Evolutionary conservation across 2,888 invertebrate species (phyloP).

Genomic region (Dinocampus coccinellae): DNA sequence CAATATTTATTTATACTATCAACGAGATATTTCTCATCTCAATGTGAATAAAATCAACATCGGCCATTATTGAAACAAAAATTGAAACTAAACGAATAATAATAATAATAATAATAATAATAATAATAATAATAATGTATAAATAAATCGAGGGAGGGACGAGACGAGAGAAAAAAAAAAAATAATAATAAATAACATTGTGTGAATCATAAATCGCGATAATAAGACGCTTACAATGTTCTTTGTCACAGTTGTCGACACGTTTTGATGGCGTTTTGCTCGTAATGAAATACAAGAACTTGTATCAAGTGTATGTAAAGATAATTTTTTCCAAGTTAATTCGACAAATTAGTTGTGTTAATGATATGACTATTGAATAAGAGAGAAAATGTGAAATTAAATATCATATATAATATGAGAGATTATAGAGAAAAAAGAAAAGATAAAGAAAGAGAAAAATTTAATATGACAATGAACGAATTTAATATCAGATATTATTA

Average conservation of each 20-base stretch:
- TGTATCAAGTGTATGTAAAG: neutral
- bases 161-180: neutral
- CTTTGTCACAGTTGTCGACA: neutral
- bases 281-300: neutral
- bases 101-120: too few species aligned
- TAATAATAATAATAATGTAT: too few species aligned
- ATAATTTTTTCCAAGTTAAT: neutral
- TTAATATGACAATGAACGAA: neutral
- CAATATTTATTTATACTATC: conserved; percentile 2
- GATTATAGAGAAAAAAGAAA: too few species aligned
- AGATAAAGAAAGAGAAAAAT: too few species aligned
- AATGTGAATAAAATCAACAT: neutral
- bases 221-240: conserved; percentile 1
- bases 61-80: neutral
- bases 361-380: neutral
- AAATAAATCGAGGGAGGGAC: neutral
- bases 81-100: neutral
- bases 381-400: neutral
- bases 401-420: neutral
- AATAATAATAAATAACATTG: neutral
- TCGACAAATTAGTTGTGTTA: neutral
- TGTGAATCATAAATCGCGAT: neutral
- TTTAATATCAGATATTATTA: neutral
- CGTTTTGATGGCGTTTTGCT: neutral
- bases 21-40: neutral